Evolutionary conservation across 2,797 vertebrate species (phyloP).

Genomic region (Valencia hispanica): DNA sequence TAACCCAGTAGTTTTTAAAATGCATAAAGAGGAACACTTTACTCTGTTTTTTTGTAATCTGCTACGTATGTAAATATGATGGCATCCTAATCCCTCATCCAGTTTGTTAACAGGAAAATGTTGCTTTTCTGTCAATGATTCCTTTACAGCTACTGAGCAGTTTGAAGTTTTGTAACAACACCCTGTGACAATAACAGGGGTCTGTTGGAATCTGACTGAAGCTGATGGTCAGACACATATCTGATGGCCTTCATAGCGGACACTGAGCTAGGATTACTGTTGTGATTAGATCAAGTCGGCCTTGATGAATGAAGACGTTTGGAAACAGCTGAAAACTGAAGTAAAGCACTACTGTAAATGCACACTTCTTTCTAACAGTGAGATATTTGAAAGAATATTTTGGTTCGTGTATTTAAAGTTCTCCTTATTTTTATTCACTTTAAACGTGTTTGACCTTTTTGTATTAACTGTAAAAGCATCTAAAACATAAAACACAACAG

Average conservation of each 20-base stretch:
- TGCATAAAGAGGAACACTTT: too few relatives aligned
- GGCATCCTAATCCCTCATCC: neutral
- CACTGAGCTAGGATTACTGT: neutral
- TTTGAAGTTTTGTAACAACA: conserved; percentile 10
- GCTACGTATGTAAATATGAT: neutral
- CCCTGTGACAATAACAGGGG: conserved; percentile 36
- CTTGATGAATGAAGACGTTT: neutral
- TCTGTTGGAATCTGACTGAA: conserved; percentile 32
- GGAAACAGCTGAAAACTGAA: conserved; percentile 21
- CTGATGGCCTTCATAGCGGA: conserved; percentile 6
- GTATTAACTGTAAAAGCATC: neutral
- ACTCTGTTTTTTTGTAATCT: neutral
- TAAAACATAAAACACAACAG: neutral
- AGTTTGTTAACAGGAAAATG: neutral
- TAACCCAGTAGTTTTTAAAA: too few relatives aligned
- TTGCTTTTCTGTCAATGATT: neutral
- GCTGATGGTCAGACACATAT: conserved; percentile 8
- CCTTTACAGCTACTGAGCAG: neutral
- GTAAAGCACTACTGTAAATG: neutral
- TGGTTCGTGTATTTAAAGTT: neutral
- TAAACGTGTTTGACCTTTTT: too few relatives aligned
- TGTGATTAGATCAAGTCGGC: conserved; percentile 18
- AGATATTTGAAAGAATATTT: neutral
- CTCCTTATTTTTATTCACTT: neutral
- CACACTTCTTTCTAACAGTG: neutral